Evolutionary conservation across 2,797 vertebrate species (phyloP).

Genomic region (Cottoperca gobio): DNA sequence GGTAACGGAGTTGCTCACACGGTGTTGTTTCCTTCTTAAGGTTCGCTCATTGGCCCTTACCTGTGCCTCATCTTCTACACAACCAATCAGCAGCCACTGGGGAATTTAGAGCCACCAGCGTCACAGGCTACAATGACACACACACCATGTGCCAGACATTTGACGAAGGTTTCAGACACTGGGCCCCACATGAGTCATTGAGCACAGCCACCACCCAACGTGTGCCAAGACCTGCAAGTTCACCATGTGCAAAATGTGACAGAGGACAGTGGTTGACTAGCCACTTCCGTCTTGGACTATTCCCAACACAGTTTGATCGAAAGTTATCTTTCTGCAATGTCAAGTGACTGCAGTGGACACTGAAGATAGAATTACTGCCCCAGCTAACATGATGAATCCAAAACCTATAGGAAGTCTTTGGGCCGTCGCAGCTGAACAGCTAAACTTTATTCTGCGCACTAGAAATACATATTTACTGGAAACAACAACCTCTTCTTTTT

Average conservation of each 20-base stretch:
- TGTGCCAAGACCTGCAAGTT: slow-evolving; percentile 82
- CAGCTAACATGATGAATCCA: not conserved
- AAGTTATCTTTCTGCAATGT: slow-evolving; percentile 57
- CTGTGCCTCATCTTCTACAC: slow-evolving; percentile 74
- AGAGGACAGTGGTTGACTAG: slow-evolving; percentile 80
- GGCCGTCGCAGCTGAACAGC: not conserved
- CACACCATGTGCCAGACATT: slow-evolving; percentile 84
- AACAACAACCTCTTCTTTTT: not conserved
- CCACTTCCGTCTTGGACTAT: slow-evolving; percentile 67
- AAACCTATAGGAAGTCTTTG: not conserved
- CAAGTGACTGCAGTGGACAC: slow-evolving; percentile 23
- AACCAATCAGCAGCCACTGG: slow-evolving; percentile 72
- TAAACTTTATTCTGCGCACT: not conserved
- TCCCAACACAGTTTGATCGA: slow-evolving; percentile 58
- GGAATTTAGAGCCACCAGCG: slow-evolving; percentile 80
- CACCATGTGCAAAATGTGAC: slow-evolving; percentile 80
- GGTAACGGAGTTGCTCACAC: slow-evolving; percentile 73
- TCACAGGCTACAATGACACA: slow-evolving; percentile 84
- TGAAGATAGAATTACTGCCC: slow-evolving; percentile 16
- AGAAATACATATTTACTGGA: not conserved
- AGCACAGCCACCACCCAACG: slow-evolving; percentile 80
- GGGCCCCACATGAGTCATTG: slow-evolving; percentile 82
- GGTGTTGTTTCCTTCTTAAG: slow-evolving; percentile 59
- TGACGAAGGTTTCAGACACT: slow-evolving; percentile 83
- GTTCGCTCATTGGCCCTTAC: slow-evolving; percentile 73